Conservation (phyloP, 2,888 invertebrate species). For the Drosophila formosana region DNA sequence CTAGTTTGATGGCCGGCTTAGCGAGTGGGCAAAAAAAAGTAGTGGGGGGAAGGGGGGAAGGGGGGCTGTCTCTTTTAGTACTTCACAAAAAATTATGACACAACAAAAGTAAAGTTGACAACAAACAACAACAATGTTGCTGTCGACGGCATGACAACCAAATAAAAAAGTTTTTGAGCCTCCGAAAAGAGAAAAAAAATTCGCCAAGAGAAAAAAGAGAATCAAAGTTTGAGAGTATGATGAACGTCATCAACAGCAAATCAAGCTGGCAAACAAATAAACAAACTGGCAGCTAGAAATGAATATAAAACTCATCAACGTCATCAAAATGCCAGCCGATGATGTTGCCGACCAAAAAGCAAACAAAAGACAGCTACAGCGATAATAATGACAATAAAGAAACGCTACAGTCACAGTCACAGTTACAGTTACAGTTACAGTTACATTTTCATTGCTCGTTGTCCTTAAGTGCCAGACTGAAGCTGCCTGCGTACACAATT, state of each 20-base stretch:
- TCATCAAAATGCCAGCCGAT: conserved; percentile 59
- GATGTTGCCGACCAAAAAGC: conserved; percentile 40
- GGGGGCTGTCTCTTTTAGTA: conserved; percentile 3
- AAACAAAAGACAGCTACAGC: conserved; percentile 37
- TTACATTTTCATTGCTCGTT: conserved; percentile 57
- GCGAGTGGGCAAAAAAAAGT: not conserved
- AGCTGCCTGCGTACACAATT: conserved; percentile 37
- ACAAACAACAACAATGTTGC: conserved; percentile 30
- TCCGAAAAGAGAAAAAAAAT: conserved; percentile 8
- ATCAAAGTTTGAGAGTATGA: conserved; percentile 42
- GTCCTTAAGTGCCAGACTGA: conserved; percentile 61
- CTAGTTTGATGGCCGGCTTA: conserved; percentile 23
- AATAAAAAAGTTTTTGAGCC: conserved; percentile 57
- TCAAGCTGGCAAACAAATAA: conserved; percentile 67
- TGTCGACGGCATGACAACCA: conserved; percentile 47
- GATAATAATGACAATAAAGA: conserved; percentile 65
- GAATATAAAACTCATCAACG: conserved; percentile 75
- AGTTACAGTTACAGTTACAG: conserved; percentile 50
- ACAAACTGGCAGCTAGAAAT: conserved; percentile 57
- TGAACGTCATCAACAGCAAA: conserved; percentile 67
- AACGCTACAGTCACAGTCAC: conserved; percentile 48
- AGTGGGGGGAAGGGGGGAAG: not conserved
- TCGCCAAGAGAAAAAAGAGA: not conserved
- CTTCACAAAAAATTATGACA: conserved; percentile 49
- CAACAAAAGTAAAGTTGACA: conserved; percentile 60